phyloP scores from a whole-genome alignment of 2,888 invertebrate genomes.

The Diloba caeruleocephala region DNA sequence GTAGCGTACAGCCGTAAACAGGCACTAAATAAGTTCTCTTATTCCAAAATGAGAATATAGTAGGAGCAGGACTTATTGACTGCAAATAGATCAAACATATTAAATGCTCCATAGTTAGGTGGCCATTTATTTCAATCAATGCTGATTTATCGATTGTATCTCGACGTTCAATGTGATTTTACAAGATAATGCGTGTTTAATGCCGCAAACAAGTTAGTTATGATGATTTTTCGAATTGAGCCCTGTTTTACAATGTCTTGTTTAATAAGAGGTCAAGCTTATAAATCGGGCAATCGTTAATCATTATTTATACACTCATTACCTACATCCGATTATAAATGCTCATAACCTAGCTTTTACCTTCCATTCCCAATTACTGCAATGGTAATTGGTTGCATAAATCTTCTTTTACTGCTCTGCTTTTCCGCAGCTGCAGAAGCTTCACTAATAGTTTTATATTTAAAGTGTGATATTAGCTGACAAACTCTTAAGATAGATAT shows the following conservation, averaged over 20 bases:
- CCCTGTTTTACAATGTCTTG: constrained; percentile 17
- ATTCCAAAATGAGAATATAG: constrained; percentile 47
- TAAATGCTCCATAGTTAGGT: constrained; percentile 63
- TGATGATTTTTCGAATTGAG: constrained; percentile 24
- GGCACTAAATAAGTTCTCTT: constrained; percentile 35
- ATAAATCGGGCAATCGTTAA: neutral
- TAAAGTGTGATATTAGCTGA: no score
- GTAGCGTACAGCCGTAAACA: constrained; percentile 22
- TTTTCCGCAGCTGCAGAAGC: no score
- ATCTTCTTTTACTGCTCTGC: no score
- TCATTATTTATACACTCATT: neutral
- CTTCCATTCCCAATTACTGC: neutral
- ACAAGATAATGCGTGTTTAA: constrained; percentile 62
- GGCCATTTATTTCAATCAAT: constrained; percentile 70
- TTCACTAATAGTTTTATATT: no score
- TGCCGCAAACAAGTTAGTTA: constrained; percentile 47
- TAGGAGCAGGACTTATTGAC: constrained; percentile 32
- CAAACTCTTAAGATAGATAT: no score
- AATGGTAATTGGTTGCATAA: neutral
- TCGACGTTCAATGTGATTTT: constrained; percentile 61
- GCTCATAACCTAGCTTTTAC: constrained; percentile 3
- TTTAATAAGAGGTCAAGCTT: constrained; percentile 2
- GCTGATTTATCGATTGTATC: constrained; percentile 65
- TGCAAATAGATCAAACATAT: constrained; percentile 53
- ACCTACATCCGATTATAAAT: neutral